phyloP scores from a whole-genome alignment of 1,140 invertebrate genomes.

The Drosophila saltans region DNA sequence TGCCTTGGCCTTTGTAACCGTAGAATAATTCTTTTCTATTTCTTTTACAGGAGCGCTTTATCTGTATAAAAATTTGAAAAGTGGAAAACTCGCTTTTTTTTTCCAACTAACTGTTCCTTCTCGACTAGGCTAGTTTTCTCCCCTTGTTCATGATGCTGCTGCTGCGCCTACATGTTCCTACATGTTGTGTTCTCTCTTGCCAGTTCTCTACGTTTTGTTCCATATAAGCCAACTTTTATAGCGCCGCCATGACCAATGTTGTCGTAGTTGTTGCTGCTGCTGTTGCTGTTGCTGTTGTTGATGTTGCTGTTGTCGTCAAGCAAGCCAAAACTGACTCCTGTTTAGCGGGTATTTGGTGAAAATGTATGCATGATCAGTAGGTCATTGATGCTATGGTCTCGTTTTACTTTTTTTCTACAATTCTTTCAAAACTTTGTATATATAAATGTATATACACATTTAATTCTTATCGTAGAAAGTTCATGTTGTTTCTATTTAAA shows the following conservation, averaged over 20 bases:
- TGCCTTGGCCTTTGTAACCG: constrained; percentile 21
- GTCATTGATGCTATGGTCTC: constrained; percentile 17
- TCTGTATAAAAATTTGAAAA: constrained; percentile 2
- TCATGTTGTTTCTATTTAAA: no score
- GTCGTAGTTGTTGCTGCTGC: neutral
- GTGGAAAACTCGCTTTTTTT: constrained; percentile 20
- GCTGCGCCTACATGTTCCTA: constrained; percentile 17
- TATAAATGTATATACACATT: neutral
- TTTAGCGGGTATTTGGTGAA: constrained; percentile 21
- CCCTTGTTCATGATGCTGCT: neutral
- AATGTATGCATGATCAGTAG: constrained; percentile 20
- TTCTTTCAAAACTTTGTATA: neutral
- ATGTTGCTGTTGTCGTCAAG: constrained; percentile 3
- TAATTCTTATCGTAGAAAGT: constrained; percentile 2
- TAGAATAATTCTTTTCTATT: constrained; percentile 14
- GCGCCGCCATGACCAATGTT: constrained; percentile 19
- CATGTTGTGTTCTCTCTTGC: constrained; percentile 13
- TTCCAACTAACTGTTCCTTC: constrained; percentile 12
- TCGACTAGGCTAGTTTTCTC: constrained; percentile 6
- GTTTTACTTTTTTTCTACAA: constrained; percentile 2
- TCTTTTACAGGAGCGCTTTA: constrained; percentile 14
- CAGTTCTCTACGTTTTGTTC: constrained; percentile 15
- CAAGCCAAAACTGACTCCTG: constrained; percentile 14
- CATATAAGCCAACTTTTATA: constrained; percentile 22
- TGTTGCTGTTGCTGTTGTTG: neutral